Percentiles rank a stretch among this genome's conserved stretches.
phyloP scores from a whole-genome alignment of 2,797 vertebrate species.

The Sebastolobus alascanus region DNA sequence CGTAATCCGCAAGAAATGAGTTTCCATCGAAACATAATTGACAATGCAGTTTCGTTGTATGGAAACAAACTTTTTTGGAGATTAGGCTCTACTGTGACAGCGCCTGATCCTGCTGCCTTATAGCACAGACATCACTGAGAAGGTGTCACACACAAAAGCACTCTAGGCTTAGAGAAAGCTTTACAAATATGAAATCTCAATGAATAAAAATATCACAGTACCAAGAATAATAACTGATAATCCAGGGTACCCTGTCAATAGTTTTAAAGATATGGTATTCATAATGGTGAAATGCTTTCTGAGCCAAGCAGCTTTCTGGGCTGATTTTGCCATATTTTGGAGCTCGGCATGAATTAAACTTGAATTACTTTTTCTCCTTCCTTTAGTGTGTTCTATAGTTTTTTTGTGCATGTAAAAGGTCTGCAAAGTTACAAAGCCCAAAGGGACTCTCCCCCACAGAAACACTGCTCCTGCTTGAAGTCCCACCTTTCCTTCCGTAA shows the following conservation, averaged over 20 bases:
- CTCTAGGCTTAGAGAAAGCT: background rate
- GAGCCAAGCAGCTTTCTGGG: too few species aligned
- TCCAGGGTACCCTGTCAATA: background rate
- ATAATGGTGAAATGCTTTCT: background rate
- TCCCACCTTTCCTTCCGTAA: too few species aligned
- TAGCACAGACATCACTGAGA: conserved; percentile 12
- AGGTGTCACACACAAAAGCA: conserved; percentile 12
- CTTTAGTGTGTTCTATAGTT: too few species aligned
- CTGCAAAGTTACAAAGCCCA: too few species aligned
- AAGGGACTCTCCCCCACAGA: too few species aligned
- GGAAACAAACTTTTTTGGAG: background rate
- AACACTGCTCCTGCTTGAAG: too few species aligned
- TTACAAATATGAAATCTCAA: background rate
- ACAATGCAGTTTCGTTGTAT: background rate
- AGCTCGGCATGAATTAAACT: background rate
- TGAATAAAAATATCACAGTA: background rate
- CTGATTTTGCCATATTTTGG: too few species aligned
- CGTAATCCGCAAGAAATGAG: too few species aligned
- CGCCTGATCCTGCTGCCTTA: conserved; percentile 13
- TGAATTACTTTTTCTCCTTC: too few species aligned
- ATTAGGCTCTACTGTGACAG: conserved; percentile 9
- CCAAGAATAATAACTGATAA: background rate
- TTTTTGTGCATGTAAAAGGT: too few species aligned
- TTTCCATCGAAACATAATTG: too few species aligned
- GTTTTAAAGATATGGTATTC: background rate